Base-by-base conservation (phyloP, 2,797 vertebrate species). In the Ptychadena robeensis region DNA sequence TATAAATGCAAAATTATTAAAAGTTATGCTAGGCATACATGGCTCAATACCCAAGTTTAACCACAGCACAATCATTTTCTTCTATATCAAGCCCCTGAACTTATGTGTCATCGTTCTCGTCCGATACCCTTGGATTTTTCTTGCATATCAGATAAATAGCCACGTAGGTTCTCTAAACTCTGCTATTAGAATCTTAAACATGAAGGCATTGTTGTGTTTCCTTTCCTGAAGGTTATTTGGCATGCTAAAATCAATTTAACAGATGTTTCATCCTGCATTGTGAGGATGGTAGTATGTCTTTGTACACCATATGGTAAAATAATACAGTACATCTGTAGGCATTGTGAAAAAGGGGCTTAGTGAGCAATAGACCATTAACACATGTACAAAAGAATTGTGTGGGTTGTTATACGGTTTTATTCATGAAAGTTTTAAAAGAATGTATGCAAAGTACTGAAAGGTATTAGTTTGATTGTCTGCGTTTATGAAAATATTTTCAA, bases 261-360 rank as follows among this genome's bases (percentile, higher is more conserved):
- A 66, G 64, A 40, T 77, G 63, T 66, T 77, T 66, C 38, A 48
- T 35, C 10, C 12, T 53, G 75, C 28, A 32, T 40, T 44, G 44
- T 67, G 40, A 48, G 12, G 44, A 67, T 78, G 40, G 22, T 30
- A 31, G 40, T n/a, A 6, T 48, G 22, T 32, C 63, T 67, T 67
- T 78, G 28, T 78, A 48, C 9, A 78, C 63, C 75, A 67, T 77
- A 48, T 77, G 61, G 74, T 44, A 77, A 37, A 66, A 65, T 65
- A 32, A 66, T 65, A 10, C 61, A 77, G 37, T 77, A 77, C 37
- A 31, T 77, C 74, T 48, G 27, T 66, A 66, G n/a, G 27, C 10
- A 65, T n/a, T 40, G 6, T 64, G 34, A 15, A 31, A 40, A 9
- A 66, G 27, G 27, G 18, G 75, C 38, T 67, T 64, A 66, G 14